A percentile compares a stretch with the other conserved stretches of the same genome.
phyloP scores from a whole-genome alignment of 1,140 invertebrate species.

The Drosophila insularis region DNA sequence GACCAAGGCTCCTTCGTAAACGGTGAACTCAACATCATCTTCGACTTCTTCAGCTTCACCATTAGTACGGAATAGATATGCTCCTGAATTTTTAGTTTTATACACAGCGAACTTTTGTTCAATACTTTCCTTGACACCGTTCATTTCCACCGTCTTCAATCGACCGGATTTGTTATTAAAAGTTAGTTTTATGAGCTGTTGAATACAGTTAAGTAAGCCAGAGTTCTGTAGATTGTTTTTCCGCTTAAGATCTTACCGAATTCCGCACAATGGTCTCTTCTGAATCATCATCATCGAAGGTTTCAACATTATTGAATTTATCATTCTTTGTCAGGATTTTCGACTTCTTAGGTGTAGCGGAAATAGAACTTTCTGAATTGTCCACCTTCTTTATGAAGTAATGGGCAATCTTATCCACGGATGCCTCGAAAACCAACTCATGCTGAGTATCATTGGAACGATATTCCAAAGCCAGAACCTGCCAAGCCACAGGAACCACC shows the following conservation, averaged over 20 bases:
- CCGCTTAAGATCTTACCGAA: constrained; percentile 37
- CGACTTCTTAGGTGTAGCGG: not conserved
- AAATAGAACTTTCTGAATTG: not conserved
- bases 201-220: not conserved
- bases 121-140: constrained; percentile 70
- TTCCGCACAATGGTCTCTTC: constrained; percentile 49
- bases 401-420: constrained; percentile 54
- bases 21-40: constrained; percentile 82
- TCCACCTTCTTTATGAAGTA: constrained; percentile 41
- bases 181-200: constrained; percentile 50
- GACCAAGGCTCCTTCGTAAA: constrained; percentile 87
- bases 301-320: not conserved
- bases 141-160: constrained; percentile 84
- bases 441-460: constrained; percentile 85
- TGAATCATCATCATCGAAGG: not conserved
- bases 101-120: constrained; percentile 91
- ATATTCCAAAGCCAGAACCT: constrained; percentile 86
- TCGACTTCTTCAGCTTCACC: constrained; percentile 79
- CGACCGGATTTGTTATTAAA: constrained; percentile 76
- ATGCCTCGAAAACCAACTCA: constrained; percentile 87
- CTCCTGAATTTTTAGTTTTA: constrained; percentile 88
- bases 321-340: not conserved
- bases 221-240: not conserved
- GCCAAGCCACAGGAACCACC: constrained; percentile 85
- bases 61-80: constrained; percentile 93